Evolutionary conservation across 1,140 invertebrate species (phyloP), one percentile per base, ranked within the genome.

Genomic region (Drosophila tropicalis): DNA sequence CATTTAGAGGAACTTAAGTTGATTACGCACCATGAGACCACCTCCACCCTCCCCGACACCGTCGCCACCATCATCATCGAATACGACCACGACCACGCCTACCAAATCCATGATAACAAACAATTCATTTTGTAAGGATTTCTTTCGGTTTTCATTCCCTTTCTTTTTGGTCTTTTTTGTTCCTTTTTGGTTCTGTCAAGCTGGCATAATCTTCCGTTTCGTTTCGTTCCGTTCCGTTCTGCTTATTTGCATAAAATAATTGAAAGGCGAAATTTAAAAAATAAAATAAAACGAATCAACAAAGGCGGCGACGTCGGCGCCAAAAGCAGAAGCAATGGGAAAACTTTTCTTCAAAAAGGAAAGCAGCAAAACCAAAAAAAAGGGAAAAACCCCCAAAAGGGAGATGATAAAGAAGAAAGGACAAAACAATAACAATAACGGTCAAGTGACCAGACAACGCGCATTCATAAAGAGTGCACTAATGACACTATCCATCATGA

Each of bases 201-300:
- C 85, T 90, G 84, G 84, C 85, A 90, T 89, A 89, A 89, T 89
- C 84, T 89, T 51, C 44, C 44, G 44, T 51, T 51, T 51, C 44
- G 44, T 51, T 51, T 51, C 44, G 44, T 51, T 51, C 74, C 68
- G 78, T 81, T 84, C 69, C 69, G 72, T 65, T 86, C 44, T 83
- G 85, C 85, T 90, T 89, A 89, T 89, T 89, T 89, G 84, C 84
- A 89, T 89, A 89, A 89, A 89, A 89, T 89, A 89, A 89, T 89
- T 89, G 84, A 89, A 89, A 89, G 84, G 81, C 85, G 84, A 87
- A 89, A 87, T 86, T 86, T 87, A 79, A 86, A 86, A 87, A 51
- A 51, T 51, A 51, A 51, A 51, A 51, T 51, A 51, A 51, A 51
- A 51, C 44, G 80, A 87, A 87, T 89, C 83, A 87, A 87, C 83